Base-by-base conservation (phyloP, 1,140 invertebrate species). In the Caenorhabditis brenneri region DNA sequence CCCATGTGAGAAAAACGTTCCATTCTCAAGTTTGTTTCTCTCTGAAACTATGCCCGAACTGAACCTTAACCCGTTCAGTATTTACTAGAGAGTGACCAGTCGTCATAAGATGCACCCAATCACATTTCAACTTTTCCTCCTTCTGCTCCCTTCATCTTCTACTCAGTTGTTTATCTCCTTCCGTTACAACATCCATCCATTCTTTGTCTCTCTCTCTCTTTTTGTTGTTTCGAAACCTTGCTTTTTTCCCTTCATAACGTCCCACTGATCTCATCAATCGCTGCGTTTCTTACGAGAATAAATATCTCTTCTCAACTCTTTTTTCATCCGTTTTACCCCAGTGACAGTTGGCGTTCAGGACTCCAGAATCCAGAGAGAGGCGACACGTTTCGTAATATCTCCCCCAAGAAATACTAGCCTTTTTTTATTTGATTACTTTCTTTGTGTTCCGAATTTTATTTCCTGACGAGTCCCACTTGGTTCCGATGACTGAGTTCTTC, bases 161-260 rank as follows among this genome's bases (percentile, higher is more conserved):
- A n/a, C n/a, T 22, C 58, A 36, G 29, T 65, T 65, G 31, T 39
- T 65, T 65, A 33, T 39, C 58, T 29, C 29, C 27, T 31, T 65
- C 31, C 16, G 29, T 65, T 65, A 65, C 58, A 65, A 65, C 31
- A 0, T 29, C 53, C 2, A 31, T 58, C 53, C 6, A 29, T 7
- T 58, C 49, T 51, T 16, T 51, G 6, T 7, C 24, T 58, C 27
- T 58, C 24, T 58, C 22, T 58, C 24, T 29, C 27, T 39, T 24
- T 39, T 24, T 65, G 33, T 65, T 65, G 58, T 65, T 65, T 65
- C 58, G 58, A 33, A 65, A 36, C 29, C 53, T 58, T 58, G 12
- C n/a, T 15, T 29, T 29, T 12, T 58, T 19, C 19, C 31, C 3
- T 36, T 65, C 31, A 27, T 2, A 12, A 16, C 3, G 10, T 33